Evolutionary conservation across 2,113 vertebrate species (phyloP).

Genomic region (Elephantulus edwardii): DNA sequence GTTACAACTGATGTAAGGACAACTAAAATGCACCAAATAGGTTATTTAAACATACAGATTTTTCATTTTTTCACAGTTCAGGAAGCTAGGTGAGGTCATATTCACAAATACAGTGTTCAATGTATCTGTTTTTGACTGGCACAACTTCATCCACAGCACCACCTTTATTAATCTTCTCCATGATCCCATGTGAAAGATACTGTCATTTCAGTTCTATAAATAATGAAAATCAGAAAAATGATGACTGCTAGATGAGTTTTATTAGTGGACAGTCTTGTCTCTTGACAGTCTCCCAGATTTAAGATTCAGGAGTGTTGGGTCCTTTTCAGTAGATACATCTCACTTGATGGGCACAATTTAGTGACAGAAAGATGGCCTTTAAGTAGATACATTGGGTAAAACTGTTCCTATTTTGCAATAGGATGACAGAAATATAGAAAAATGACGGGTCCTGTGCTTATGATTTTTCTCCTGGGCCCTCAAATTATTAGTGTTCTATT

Average conservation of each 20-base stretch:
- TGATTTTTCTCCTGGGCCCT: neutral
- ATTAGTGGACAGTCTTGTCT: neutral
- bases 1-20: too few relatives aligned
- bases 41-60: too few relatives aligned
- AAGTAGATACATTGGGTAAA: neutral
- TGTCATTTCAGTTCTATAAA: neutral
- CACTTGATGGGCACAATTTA: neutral
- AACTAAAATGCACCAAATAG: too few relatives aligned
- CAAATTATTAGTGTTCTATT: constrained; percentile 13
- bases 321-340: neutral
- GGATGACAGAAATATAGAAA: neutral
- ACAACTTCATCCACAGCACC: too few relatives aligned
- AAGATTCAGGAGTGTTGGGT: neutral
- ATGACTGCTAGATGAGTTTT: neutral
- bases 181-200: neutral
- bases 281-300: neutral
- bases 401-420: neutral
- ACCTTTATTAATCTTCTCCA: constrained; percentile 2
- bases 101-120: neutral
- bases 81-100: too few relatives aligned
- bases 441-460: neutral
- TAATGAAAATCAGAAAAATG: neutral
- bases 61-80: too few relatives aligned
- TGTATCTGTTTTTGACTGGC: too few relatives aligned
- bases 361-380: neutral